Evolutionary conservation across 2,888 invertebrate genomes (phyloP).

Genomic region (Osmoderma eremita): DNA sequence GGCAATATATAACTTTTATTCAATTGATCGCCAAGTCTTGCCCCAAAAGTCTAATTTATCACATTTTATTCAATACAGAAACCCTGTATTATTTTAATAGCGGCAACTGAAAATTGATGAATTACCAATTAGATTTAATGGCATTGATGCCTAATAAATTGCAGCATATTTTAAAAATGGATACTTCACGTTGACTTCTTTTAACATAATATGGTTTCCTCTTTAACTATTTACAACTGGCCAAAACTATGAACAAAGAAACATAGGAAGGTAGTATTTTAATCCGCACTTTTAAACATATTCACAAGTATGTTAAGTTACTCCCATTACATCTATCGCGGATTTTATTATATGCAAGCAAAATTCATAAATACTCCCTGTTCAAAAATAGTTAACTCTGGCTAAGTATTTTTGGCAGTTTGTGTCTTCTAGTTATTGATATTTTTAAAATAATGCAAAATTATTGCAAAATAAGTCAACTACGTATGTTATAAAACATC

Average conservation of each 20-base stretch:
- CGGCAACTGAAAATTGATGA: constrained; percentile 9
- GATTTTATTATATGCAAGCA: too few relatives aligned
- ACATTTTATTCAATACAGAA: constrained; percentile 43
- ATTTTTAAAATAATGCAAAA: too few relatives aligned
- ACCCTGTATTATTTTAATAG: constrained; percentile 39
- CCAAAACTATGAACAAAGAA: constrained; percentile 25
- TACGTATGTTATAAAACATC: too few relatives aligned
- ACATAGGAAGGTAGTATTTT: not conserved
- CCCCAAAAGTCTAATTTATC: constrained; percentile 39
- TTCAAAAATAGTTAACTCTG: too few relatives aligned
- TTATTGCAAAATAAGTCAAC: too few relatives aligned
- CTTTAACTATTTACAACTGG: constrained; percentile 37
- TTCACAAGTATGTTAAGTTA: constrained; percentile 10
- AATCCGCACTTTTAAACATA: not conserved
- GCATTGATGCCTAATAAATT: not conserved
- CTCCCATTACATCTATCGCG: not conserved
- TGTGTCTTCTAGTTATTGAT: too few relatives aligned
- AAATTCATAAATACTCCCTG: too few relatives aligned
- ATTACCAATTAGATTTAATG: not conserved
- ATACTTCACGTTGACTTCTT: too few relatives aligned
- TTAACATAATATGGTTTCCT: too few relatives aligned
- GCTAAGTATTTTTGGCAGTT: too few relatives aligned
- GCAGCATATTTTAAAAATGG: too few relatives aligned
- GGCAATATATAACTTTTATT: constrained; percentile 5
- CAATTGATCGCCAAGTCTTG: constrained; percentile 23